Evolutionary conservation across 2,113 vertebrate species (phyloP).

Genomic region (Cettia cetti): DNA sequence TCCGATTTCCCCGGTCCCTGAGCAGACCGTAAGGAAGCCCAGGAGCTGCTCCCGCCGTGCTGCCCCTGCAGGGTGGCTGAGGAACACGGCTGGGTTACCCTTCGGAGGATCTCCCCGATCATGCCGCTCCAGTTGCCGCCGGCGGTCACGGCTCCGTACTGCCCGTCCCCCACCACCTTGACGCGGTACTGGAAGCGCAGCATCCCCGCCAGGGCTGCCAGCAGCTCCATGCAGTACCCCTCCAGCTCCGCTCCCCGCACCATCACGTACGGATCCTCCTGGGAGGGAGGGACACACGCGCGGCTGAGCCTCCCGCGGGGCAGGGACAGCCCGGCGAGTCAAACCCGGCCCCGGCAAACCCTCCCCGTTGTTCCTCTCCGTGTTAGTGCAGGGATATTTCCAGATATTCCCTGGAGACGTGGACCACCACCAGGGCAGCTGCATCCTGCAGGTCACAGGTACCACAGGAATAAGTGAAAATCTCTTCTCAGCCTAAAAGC

Average conservation of each 20-base stretch:
- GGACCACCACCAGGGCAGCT: background rate
- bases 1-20: background rate
- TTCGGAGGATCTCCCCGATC: constrained; percentile 81
- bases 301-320: fast-evolving
- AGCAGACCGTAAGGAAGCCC: fast-evolving
- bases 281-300: fast-evolving
- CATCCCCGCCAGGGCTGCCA: constrained; percentile 71
- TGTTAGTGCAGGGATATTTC: fast-evolving
- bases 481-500: background rate
- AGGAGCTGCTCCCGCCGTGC: background rate
- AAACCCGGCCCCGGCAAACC: background rate
- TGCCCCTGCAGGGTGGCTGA: background rate
- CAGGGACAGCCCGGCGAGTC: fast-evolving
- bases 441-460: background rate
- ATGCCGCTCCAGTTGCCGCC: constrained; percentile 82
- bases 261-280: constrained; percentile 85
- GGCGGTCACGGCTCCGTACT: constrained; percentile 68
- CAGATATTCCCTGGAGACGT: background rate
- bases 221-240: constrained; percentile 84
- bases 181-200: constrained; percentile 78
- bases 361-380: fast-evolving
- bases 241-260: constrained; percentile 72
- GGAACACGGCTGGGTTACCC: constrained; percentile 38
- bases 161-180: constrained; percentile 78
- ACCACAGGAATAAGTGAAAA: background rate